phyloP scores from a whole-genome alignment of 2,113 vertebrate species.

The Phalacrocorax aristotelis region DNA sequence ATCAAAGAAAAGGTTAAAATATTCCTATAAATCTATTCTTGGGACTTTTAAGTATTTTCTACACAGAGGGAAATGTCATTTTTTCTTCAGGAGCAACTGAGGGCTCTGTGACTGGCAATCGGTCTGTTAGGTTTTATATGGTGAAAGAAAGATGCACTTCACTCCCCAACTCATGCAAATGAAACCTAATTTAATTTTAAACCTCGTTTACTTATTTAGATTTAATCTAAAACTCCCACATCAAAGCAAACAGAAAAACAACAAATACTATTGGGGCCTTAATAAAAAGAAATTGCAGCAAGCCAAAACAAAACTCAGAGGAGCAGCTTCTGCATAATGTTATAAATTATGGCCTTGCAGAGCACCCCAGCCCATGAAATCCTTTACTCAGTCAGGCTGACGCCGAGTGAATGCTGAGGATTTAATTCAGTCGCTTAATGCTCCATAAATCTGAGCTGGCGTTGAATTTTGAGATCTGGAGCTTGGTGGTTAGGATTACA shows the following conservation, averaged over 20 bases:
- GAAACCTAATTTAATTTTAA: slow-evolving; percentile 59
- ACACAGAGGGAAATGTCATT: slow-evolving; percentile 73
- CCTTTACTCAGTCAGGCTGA: slow-evolving; percentile 59
- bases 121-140: slow-evolving; percentile 17
- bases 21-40: slow-evolving; percentile 85
- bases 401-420: slow-evolving; percentile 46
- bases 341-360: slow-evolving; percentile 67
- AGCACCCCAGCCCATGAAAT: slow-evolving; percentile 60
- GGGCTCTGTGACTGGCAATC: slow-evolving; percentile 42
- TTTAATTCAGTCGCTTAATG: slow-evolving; percentile 65
- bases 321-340: slow-evolving; percentile 50
- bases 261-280: slow-evolving; percentile 53
- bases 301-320: slow-evolving; percentile 58
- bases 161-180: slow-evolving; percentile 13
- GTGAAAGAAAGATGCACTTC: slow-evolving; percentile 40
- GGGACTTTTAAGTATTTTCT: slow-evolving; percentile 78
- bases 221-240: slow-evolving; percentile 63
- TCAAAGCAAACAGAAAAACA: slow-evolving; percentile 67
- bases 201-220: slow-evolving; percentile 66
- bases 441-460: slow-evolving; percentile 55
- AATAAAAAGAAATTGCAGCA: slow-evolving; percentile 68
- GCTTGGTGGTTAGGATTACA: slow-evolving; percentile 38
- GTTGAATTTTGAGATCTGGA: slow-evolving; percentile 48
- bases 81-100: slow-evolving; percentile 62
- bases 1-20: slow-evolving; percentile 88